Evolutionary conservation across 2,797 vertebrate species (phyloP), one percentile per base, ranked within the genome.

Genomic region (Heteromormyrus szaboi): DNA sequence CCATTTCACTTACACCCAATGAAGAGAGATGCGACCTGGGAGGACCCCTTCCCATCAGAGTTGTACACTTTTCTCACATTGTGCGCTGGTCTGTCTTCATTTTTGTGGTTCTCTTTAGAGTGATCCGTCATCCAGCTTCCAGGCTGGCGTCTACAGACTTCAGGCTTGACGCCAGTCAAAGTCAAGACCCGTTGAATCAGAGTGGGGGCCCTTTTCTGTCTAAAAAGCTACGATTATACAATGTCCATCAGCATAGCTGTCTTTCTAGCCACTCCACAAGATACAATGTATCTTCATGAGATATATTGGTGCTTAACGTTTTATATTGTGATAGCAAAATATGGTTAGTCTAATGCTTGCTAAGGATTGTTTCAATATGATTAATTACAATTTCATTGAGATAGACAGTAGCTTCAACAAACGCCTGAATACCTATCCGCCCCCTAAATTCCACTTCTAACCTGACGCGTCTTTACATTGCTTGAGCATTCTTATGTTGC

Each of bases 11-110:
- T 84, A 76, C 11, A 53, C 48, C 29, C 0, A 59, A 84, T n/a
- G 72, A 89, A 87, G 86, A 89, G 51, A 41, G 85, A 59, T 14
- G 33, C 50, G 6, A 29, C 86, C 68, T 19, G 54, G 87, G 62
- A 65, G 62, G 72, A 76, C 85, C 41, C 53, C 19, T 17, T 48
- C 65, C 65, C 72, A 87, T 83, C 68, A 84, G 48, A 87, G 86
- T 17, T 62, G 86, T 81, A 25, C 22, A 72, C 83, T n/a, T 89
- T 89, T 85, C 81, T 25, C 41, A 79, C 14, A 53, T 59, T 25
- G 85, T 46, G 85, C 3, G 7, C 22, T 11, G 50, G 19, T 87
- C 85, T 87, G 29, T 87, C 46, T 89, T 56, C 25, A 53, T 29
- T 76, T 87, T 79, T 62, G 50, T 87, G 37, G 76, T 87, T 62